Base-by-base conservation (phyloP, 1,140 invertebrate species). In the Drosophila parabipectinata region DNA sequence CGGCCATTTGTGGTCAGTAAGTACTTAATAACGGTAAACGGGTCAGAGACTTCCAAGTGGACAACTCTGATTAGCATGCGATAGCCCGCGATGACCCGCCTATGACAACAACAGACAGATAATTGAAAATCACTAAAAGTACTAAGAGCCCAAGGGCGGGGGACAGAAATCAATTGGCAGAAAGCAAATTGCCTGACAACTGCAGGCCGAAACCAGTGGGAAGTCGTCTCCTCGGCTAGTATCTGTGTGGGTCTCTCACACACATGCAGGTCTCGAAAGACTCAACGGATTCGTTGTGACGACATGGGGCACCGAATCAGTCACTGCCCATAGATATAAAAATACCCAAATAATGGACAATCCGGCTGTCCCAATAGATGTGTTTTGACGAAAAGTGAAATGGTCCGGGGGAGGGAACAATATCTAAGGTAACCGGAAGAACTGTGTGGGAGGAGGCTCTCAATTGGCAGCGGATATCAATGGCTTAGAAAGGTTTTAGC, bases 121-220 rank as follows among this genome's bases (percentile, higher is more conserved):
- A 85, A 87, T 85, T 85, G 82, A 85, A 85, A 85, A 87, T 82
- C 60, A 66, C 63, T 67, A 41, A 69, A 69, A 69, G 68, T 48
- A 68, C 30, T 56, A 30, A 30, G 60, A 18, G 54, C 60, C 32
- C 18, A 18, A 18, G 34, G 34, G 4, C 44, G 7, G 15, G 44
- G 5, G 21, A 15, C 39, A 34, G 59, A 71, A 66, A 75, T 58
- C 60, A 67, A 75, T 73, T 73, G 71, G 24, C 28, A 24, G 52
- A 73, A 51, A 71, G 71, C 30, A 66, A 75, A 75, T 75, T 75
- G 60, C 61, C 72, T 75, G 72, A 74, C 72, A 75, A 57, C 53
- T 58, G 72, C 72, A 75, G 72, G 56, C 72, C 61, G 52, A 73
- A 66, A 66, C 21, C 60, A 75, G 61, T 75, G 71, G 72, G 72